Evolutionary conservation across 53 echinoderm and acorn worm genomes (phyloP).

Genomic region (Paelopatides confundens): DNA sequence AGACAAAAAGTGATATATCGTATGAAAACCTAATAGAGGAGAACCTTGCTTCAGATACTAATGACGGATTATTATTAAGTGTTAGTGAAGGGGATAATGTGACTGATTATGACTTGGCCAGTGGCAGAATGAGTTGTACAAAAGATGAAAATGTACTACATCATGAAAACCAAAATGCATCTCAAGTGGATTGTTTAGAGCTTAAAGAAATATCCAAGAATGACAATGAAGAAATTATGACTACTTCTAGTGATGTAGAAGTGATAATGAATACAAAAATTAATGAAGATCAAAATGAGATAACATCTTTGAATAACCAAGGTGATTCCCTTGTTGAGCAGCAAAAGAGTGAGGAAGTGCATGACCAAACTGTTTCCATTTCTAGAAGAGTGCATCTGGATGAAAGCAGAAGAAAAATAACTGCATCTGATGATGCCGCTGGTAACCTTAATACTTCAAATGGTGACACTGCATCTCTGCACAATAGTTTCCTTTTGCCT

Average conservation of each 20-base stretch:
- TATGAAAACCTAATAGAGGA: neutral
- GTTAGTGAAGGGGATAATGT: neutral
- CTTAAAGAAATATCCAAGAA: neutral
- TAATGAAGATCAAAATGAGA: neutral
- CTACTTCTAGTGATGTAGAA: neutral
- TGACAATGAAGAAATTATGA: neutral
- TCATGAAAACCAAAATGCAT: neutral
- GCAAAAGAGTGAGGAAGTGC: neutral
- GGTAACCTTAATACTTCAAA: neutral
- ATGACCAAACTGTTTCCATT: neutral
- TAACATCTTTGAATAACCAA: too few species aligned
- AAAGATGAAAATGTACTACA: too few species aligned
- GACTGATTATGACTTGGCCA: neutral
- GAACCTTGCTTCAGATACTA: neutral
- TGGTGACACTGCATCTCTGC: neutral
- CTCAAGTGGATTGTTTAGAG: too few species aligned
- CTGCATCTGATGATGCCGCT: neutral
- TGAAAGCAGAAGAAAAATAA: neutral
- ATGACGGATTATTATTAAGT: neutral
- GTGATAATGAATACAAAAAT: neutral
- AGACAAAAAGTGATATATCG: too few species aligned
- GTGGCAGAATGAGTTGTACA: neutral
- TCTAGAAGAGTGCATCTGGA: neutral
- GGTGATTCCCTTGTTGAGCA: neutral
- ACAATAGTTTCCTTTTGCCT: slow-evolving; percentile 5